Evolutionary conservation across 64 coral and sea anemone genomes (phyloP).

Genomic region (Trachythela sp.): DNA sequence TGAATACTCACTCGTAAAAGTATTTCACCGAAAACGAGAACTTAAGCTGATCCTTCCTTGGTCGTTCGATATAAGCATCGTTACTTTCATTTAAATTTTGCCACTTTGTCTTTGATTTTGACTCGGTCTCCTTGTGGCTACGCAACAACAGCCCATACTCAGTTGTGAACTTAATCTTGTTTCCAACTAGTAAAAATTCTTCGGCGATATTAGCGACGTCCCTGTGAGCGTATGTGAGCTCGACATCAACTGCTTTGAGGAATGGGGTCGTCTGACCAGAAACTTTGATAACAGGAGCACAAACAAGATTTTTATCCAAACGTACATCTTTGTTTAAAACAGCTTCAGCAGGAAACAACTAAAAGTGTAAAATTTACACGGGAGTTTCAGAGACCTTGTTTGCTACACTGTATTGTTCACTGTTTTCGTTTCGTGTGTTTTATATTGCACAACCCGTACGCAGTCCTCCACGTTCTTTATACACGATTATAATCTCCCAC

Average conservation of each 20-base stretch:
- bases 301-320: neutral
- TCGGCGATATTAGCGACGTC: conserved; percentile 6
- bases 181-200: conserved; percentile 24
- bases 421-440: too few relatives aligned
- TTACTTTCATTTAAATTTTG: neutral
- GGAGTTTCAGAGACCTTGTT: neutral
- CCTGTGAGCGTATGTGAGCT: conserved; percentile 15
- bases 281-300: neutral
- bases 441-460: too few relatives aligned
- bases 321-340: neutral
- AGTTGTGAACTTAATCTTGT: conserved; percentile 29
- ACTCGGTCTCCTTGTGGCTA: neutral
- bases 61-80: neutral
- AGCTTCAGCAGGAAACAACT: neutral
- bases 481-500: too few relatives aligned
- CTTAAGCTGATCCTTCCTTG: neutral
- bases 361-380: neutral
- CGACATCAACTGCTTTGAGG: conserved; percentile 17
- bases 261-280: conserved; percentile 26
- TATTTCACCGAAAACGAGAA: neutral
- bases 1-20: neutral
- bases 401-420: too few relatives aligned
- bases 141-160: conserved; percentile 2
- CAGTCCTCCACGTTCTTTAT: too few relatives aligned
- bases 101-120: neutral